Percentiles rank a stretch among this genome's conserved stretches.
These are phyloP conservation scores for Sorex fumeus DNA, from an alignment of 2,113 vertebrate genomes.

Conservation along the genomic window DNA sequence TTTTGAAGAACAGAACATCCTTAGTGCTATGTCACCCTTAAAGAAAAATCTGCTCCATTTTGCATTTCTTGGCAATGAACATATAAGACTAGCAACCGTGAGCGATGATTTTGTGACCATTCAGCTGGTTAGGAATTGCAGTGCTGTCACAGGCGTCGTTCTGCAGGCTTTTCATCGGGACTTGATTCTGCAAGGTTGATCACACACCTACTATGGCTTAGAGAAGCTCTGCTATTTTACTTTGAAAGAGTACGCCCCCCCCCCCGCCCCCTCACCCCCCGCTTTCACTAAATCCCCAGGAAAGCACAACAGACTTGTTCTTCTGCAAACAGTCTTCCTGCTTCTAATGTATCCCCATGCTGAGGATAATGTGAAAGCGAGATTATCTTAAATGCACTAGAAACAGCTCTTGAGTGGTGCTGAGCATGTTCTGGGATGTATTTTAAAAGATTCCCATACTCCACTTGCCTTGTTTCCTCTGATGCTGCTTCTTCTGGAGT, in stretches of 20 bases:
- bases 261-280: neutral
- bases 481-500: neutral
- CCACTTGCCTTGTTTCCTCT: no score
- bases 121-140: neutral
- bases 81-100: no score
- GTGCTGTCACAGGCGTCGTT: neutral
- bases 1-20: no score
- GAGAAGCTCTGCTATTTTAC: slow-evolving; percentile 83
- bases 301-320: slow-evolving; percentile 65
- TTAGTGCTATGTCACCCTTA: neutral
- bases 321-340: slow-evolving; percentile 49
- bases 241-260: slow-evolving; percentile 84
- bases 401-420: neutral
- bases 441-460: neutral
- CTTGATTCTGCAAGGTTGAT: slow-evolving; percentile 62
- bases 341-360: slow-evolving; percentile 13
- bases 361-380: neutral
- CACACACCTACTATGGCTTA: slow-evolving; percentile 69
- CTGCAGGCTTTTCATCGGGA: neutral
- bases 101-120: neutral
- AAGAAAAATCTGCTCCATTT: neutral
- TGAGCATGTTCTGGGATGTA: neutral
- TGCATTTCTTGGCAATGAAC: neutral
- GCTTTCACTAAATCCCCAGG: slow-evolving; percentile 57
- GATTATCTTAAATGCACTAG: slow-evolving; percentile 37